phyloP scores from a whole-genome alignment of 2,113 vertebrate species.

The Chionomys nivalis region DNA sequence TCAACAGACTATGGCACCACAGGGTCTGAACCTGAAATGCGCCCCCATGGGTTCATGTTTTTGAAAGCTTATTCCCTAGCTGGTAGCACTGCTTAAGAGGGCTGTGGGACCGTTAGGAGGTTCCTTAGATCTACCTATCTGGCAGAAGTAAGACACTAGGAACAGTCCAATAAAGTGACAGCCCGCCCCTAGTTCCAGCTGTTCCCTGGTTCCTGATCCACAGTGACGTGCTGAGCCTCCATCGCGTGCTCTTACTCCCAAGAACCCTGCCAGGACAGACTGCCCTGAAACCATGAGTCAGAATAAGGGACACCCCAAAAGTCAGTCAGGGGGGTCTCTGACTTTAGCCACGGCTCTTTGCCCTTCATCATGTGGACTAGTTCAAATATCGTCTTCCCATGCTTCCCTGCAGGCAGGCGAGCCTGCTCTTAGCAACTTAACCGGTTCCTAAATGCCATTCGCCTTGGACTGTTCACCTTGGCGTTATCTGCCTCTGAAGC shows the following conservation, averaged over 20 bases:
- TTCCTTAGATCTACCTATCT: not conserved
- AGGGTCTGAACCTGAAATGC: not conserved
- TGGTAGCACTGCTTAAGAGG: not conserved
- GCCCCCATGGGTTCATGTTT: not conserved
- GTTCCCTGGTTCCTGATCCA: no score
- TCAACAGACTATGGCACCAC: not conserved
- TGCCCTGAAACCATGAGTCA: not conserved
- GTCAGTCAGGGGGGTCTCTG: not conserved
- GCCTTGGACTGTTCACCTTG: not conserved
- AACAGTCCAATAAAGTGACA: not conserved
- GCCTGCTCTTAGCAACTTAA: not conserved
- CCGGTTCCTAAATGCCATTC: not conserved
- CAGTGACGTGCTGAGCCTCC: accelerated
- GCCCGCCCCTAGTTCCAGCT: not conserved
- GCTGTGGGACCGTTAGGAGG: not conserved
- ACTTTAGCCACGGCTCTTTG: not conserved
- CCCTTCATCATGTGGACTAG: not conserved
- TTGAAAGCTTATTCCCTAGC: not conserved
- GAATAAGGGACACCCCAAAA: not conserved
- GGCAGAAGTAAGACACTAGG: not conserved
- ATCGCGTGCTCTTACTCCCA: no score
- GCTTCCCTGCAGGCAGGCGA: not conserved
- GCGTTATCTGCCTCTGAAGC: not conserved
- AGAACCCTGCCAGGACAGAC: not conserved
- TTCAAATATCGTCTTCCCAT: not conserved